Base-by-base conservation (phyloP, 2,888 invertebrate genomes). In the Lasius fuliginosus region DNA sequence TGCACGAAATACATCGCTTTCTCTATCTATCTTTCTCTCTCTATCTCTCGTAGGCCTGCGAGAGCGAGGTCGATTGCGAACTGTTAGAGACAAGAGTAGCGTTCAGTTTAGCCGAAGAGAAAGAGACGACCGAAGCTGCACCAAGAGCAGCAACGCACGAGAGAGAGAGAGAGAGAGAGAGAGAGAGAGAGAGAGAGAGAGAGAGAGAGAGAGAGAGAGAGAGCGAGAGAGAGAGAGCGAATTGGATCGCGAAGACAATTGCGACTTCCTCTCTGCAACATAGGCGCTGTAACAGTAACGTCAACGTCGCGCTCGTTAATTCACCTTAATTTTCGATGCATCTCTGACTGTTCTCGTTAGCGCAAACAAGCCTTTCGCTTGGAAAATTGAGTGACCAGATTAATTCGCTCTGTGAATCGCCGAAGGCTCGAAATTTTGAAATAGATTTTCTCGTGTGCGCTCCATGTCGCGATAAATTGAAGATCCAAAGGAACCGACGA, bases 211-310 rank as follows among this genome's bases (percentile, higher is more conserved):
- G 74, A 36, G 71, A 33, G 58, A 1, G 77, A 40, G 40, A 67
- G 15, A 46, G 46, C 18, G 15, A 46, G 46, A 46, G 46, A 46
- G 46, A 49, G 85, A 71, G 82, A 79, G 64, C 86, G 82, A 86
- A 84, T 23, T 84, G 89, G 86, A 91, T 89, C 83, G 88, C 88
- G 88, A 90, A 86, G 91, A 92, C 93, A 93, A 93, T 93, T 93
- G 93, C 90, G 73, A 92, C 93, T 93, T 93, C 93, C 93, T 91
- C 79, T 81, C 89, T 84, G 87, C 75, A 30, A 58, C 77, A 18
- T 69, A 68, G 71, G 65, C 85, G 65, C 75, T 65, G 67, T 81
- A 87, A 88, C 86, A 87, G 88, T 88, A 88, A 87, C 87, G 86
- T 27, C 68, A 36, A 11, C 42, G 30, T 64, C 83, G 83, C 74